A percentile compares a stretch with the other conserved stretches of the same genome.
Conservation (phyloP, 2,113 vertebrate genomes). For the Trachemys scripta region DNA sequence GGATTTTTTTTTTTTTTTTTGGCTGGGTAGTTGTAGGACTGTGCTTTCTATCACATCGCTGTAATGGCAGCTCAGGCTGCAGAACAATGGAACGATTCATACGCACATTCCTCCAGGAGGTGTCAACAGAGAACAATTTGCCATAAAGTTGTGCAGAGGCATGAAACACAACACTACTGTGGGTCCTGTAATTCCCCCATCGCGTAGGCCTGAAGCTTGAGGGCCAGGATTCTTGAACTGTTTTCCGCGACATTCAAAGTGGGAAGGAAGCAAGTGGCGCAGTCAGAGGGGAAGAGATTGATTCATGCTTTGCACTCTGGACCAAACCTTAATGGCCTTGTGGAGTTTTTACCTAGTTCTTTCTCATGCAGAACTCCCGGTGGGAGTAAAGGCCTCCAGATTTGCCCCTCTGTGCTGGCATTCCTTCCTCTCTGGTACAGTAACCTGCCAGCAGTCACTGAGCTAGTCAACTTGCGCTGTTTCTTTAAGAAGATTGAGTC, state of each 20-base stretch:
- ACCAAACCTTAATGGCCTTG: neutral
- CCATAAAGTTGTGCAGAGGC: conserved; percentile 19
- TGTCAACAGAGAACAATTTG: conserved; percentile 28
- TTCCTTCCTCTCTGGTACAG: neutral
- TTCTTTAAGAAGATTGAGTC: conserved; percentile 30
- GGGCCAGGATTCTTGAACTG: neutral
- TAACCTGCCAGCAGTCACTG: neutral
- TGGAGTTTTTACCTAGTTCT: neutral
- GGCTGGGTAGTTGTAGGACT: conserved; percentile 17
- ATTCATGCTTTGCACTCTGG: neutral
- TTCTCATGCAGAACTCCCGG: fast-evolving
- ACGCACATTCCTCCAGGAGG: neutral
- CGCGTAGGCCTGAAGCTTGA: neutral
- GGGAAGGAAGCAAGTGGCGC: neutral
- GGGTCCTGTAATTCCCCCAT: neutral
- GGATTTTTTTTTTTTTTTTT: conserved; percentile 21
- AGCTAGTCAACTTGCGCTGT: neutral
- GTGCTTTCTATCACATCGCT: neutral
- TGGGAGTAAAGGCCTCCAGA: neutral
- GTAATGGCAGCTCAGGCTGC: conserved; percentile 34
- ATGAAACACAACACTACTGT: neutral
- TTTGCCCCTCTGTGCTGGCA: fast-evolving
- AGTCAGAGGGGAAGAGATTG: neutral
- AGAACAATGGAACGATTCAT: conserved; percentile 12
- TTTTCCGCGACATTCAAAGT: neutral